These are phyloP conservation scores for Drosophila incognita DNA, from an alignment of 2,888 invertebrate genomes.

Conservation along the genomic window DNA sequence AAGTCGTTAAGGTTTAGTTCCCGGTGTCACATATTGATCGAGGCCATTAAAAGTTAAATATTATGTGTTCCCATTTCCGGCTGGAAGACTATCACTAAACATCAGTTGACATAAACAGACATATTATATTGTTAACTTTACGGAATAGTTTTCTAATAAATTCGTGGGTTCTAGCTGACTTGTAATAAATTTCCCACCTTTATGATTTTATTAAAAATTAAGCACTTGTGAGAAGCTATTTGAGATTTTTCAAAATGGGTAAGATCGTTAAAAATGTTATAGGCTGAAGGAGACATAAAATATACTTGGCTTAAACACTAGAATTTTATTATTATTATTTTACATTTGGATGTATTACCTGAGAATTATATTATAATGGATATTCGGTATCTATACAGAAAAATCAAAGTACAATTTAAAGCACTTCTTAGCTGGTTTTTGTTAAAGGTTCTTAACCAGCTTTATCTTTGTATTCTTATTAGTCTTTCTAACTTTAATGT, in stretches of 20 bases:
- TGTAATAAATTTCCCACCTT: background rate
- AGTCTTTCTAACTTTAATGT: background rate
- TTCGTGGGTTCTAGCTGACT: background rate
- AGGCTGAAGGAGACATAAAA: background rate
- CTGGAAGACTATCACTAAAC: background rate
- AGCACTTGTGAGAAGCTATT: background rate
- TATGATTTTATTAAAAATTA: background rate
- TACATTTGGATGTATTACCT: background rate
- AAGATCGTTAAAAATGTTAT: background rate
- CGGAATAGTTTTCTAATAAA: background rate
- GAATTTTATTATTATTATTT: background rate
- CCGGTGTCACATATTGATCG: slow-evolving; percentile 27
- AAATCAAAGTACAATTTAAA: background rate
- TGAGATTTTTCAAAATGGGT: background rate
- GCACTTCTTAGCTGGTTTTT: background rate
- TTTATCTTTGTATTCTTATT: background rate
- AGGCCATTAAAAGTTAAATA: slow-evolving; percentile 33
- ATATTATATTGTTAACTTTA: background rate
- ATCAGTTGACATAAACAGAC: background rate
- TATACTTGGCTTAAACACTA: background rate
- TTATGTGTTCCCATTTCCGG: slow-evolving; percentile 32
- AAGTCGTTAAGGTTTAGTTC: slow-evolving; percentile 54
- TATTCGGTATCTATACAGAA: background rate
- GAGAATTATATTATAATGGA: background rate
- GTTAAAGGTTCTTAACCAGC: too few species aligned